Base-by-base conservation (phyloP, 2,888 invertebrate species). In the Neuroscelio doddi region DNA sequence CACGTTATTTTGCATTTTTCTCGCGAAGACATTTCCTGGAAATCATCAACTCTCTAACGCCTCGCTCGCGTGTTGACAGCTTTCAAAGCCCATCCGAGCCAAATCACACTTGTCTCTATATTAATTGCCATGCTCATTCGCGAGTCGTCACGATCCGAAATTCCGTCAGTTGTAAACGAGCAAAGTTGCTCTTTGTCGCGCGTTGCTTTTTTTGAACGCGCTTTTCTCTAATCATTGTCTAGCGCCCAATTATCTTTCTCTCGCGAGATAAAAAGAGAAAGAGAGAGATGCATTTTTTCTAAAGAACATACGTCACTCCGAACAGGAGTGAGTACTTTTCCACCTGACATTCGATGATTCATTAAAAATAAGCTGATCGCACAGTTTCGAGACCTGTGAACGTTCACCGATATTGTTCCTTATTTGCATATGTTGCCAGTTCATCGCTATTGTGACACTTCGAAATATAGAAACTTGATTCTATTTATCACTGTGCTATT, bases 61-160 rank as follows among this genome's bases (percentile, higher is more conserved):
- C 27, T 10, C 4, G 12, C 21, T 36, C 24, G 41, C 52, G 49
- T 61, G 68, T 64, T 68, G 64, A 68, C 68, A 68, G 61, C 24
- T 53, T 56, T 50, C 36, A 15, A 26, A 30, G 39, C 39, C 14
- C 17, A 1, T 21, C 1, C 7, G 9, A 8, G n/a, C 21, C 14
- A 9, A 27, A 14, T 27, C n/a, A 7, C 12, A 27, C 21, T 27
- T 27, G 10, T 8, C 15, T 27, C 44, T 14, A 5, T 14, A 2
- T 34, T 14, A 21, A 21, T 34, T 34, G 5, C 34, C 14, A 10
- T 5, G 12, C 8, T 10, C 9, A 9, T 9, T 9, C 8, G 9
- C 3, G 14, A 1, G 5, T 1, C 34, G 34, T 12, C 14, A 26
- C 7, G 7, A 27, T 36, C 24, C n/a, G 14, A 14, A n/a, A 41